Evolutionary conservation across 2,888 invertebrate genomes (phyloP).

Genomic region (Cremastinae sp.): DNA sequence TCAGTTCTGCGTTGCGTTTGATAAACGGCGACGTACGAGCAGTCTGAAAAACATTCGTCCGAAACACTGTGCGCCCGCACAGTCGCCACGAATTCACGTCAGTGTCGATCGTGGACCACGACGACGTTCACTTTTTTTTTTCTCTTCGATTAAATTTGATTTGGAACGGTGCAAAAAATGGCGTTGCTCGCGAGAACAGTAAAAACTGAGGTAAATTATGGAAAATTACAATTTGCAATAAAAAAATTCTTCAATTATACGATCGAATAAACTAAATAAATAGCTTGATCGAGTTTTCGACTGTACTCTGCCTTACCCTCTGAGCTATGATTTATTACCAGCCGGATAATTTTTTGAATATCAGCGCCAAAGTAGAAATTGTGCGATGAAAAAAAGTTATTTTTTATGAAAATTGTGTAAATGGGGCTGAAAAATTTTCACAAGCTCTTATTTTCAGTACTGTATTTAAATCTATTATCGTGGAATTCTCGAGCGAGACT

Average conservation of each 20-base stretch:
- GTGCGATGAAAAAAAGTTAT: not conserved
- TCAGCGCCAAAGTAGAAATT: constrained; percentile 22
- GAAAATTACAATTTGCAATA: not conserved
- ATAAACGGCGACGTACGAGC: constrained; percentile 23
- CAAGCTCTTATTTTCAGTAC: constrained; percentile 4
- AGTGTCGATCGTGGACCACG: constrained; percentile 19
- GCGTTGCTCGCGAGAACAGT: constrained; percentile 68
- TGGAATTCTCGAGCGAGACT: constrained; percentile 6
- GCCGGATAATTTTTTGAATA: constrained; percentile 3
- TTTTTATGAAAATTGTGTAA: not conserved
- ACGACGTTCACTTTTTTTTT: constrained; percentile 29
- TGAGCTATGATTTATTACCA: constrained; percentile 2
- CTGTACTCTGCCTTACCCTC: constrained; percentile 49
- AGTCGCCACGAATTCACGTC: not conserved
- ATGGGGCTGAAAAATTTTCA: constrained; percentile 2
- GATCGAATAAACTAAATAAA: not conserved
- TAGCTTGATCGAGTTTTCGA: constrained; percentile 11
- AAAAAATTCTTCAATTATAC: not conserved
- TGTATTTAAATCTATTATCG: constrained; percentile 50
- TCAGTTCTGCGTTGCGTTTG: not conserved
- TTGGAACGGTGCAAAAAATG: constrained; percentile 62
- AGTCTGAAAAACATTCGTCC: constrained; percentile 49
- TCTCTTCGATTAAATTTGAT: constrained; percentile 44
- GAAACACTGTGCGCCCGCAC: constrained; percentile 1
- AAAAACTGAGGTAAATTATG: constrained; percentile 68